These are phyloP conservation scores for Mesodorylaimus sp. DNA, from an alignment of 2,888 invertebrate species.

Conservation along the genomic window DNA sequence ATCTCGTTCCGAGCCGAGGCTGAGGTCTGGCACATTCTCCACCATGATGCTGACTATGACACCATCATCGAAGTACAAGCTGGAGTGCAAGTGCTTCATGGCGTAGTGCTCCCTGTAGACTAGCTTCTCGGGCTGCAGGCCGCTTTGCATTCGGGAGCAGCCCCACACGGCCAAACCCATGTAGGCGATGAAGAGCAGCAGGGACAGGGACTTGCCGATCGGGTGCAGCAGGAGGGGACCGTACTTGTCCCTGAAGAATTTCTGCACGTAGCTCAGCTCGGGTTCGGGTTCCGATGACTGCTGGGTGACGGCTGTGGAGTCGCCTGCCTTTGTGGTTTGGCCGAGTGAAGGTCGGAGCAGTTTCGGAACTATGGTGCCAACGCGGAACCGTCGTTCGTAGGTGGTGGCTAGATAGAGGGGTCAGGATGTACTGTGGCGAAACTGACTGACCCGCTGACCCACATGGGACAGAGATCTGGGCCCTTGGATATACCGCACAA, in stretches of 20 bases:
- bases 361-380: no score
- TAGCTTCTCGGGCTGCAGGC: conserved; percentile 21
- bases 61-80: not conserved
- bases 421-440: no score
- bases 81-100: conserved; percentile 14
- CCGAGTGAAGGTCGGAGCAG: no score
- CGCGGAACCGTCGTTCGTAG: no score
- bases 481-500: no score
- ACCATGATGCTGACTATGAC: not conserved
- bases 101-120: conserved; percentile 20
- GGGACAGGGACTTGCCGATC: conserved; percentile 17
- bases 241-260: conserved; percentile 15
- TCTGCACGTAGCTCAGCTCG: not conserved
- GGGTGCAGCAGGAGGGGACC: conserved; percentile 28
- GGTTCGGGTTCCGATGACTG: no score
- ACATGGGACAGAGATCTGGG: no score
- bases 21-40: not conserved
- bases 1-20: not conserved
- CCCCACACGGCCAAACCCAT: conserved; percentile 18
- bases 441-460: no score
- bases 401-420: no score
- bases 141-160: conserved; percentile 21
- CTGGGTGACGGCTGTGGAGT: no score
- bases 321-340: no score
- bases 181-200: not conserved